Evolutionary conservation across 2,797 vertebrate genomes (phyloP), one percentile per base, ranked within the genome.

Genomic region (Cephalopachus bancanus): DNA sequence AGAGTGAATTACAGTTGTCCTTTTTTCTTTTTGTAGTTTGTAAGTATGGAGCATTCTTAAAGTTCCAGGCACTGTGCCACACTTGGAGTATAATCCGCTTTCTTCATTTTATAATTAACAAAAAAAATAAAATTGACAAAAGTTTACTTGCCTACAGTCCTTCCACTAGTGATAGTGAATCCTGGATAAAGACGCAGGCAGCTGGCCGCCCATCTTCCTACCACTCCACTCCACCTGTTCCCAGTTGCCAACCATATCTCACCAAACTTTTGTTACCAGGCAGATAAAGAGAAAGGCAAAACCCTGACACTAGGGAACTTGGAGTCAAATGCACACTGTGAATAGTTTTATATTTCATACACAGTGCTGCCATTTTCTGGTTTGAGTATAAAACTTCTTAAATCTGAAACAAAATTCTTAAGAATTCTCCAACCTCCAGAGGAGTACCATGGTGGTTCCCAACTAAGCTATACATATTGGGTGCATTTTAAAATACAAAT

Each of bases 11-110:
- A 30, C 75, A 93, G 53, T 67, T 59, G n/a, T 53, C n/a, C 1
- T 62, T 89, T 93, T 72, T 28, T 37, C 15, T 95, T 65, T 89
- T 33, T 59, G 57, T 95, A 59, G 8, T 14, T 92, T 80, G 20
- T 65, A 67, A 49, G 78, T 89, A 24, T 53, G 33, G 16, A 86
- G 37, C n/a, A 24, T 30, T 53, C 72, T 72, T 24, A 17, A 78
- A 60, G 8, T 75, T 55, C 7, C 17, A 96, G 22, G 6, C 17
- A 74, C 6, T 24, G 10, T 74, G 14, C 4, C 88, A 67, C 8
- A 3, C 17, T 93, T 76, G 91, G 20, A 81, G 2, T 93, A 3
- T 85, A 49, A 49, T 59, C 20, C 78, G 1, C 51, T 55, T 49
- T 72, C 71, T 92, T 28, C 16, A 62, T 84, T 88, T 64, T 85